A percentile compares a stretch with the other conserved stretches of the same genome.
Conservation (phyloP, 2,113 vertebrate genomes). For the Saguinus imperator region DNA sequence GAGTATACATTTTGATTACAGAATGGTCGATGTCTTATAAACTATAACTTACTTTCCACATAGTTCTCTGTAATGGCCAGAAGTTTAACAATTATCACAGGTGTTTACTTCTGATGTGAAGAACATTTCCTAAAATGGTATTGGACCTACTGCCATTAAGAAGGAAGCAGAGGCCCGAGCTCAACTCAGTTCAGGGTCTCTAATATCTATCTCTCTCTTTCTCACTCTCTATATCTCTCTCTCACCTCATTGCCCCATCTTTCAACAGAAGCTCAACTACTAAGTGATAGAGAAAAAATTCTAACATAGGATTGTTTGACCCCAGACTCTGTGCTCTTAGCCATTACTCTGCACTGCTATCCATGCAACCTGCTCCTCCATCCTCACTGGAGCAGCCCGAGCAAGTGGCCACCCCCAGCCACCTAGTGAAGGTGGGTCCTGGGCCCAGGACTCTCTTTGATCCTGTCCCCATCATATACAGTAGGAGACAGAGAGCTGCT, state of each 20-base stretch:
- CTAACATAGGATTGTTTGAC: background rate
- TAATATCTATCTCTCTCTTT: background rate
- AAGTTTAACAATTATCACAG: conserved; percentile 35
- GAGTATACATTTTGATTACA: conserved; percentile 39
- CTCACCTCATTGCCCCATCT: background rate
- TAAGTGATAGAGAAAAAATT: background rate
- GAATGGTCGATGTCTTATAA: conserved; percentile 24
- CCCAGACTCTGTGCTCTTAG: background rate
- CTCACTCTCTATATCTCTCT: background rate
- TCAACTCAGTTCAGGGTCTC: background rate
- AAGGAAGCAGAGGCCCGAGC: background rate
- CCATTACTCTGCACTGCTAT: background rate
- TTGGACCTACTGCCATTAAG: background rate
- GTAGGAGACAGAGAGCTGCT: background rate
- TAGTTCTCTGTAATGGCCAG: conserved; percentile 12
- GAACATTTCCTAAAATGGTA: background rate
- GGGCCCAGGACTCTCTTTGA: background rate
- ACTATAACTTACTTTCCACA: conserved; percentile 24
- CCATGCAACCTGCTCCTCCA: background rate
- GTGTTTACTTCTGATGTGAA: conserved; percentile 9
- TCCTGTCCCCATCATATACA: background rate
- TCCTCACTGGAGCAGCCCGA: background rate
- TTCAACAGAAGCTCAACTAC: background rate
- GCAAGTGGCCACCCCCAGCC: background rate
- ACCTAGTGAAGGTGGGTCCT: background rate